Conservation (phyloP, 2,113 vertebrate species). For the Hirundichthys speculiger region DNA sequence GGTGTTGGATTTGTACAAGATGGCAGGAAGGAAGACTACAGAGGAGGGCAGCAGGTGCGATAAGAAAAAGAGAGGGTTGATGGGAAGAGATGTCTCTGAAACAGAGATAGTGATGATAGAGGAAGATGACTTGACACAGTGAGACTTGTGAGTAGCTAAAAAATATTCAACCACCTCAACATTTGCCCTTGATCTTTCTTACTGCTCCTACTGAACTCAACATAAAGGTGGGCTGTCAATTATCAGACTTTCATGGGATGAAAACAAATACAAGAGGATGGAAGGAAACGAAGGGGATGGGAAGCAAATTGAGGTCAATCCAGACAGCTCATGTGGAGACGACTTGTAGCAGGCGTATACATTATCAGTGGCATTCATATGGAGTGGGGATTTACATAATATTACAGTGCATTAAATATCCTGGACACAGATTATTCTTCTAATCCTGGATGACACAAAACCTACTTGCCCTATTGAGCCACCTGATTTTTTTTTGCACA, state of each 20-base stretch:
- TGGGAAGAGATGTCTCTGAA: slow-evolving; percentile 12
- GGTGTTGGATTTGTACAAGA: slow-evolving; percentile 36
- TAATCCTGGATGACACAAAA: slow-evolving; percentile 79
- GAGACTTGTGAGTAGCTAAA: not conserved
- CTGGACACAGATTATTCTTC: slow-evolving; percentile 77
- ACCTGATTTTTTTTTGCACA: slow-evolving; percentile 67
- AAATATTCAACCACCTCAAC: slow-evolving; percentile 22
- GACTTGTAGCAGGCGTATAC: slow-evolving; percentile 66
- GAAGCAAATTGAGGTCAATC: slow-evolving; percentile 52
- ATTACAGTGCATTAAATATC: slow-evolving; percentile 82
- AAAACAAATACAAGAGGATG: not conserved
- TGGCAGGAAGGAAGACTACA: slow-evolving; percentile 5
- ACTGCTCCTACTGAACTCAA: slow-evolving; percentile 14
- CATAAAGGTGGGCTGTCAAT: slow-evolving; percentile 17
- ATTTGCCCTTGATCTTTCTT: slow-evolving; percentile 26
- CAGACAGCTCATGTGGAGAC: slow-evolving; percentile 24
- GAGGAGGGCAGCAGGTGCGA: slow-evolving; percentile 12
- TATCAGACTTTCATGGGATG: slow-evolving; percentile 3
- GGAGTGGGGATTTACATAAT: slow-evolving; percentile 83
- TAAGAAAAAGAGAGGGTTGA: not conserved
- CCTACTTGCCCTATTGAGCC: slow-evolving; percentile 66
- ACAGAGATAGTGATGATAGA: not conserved
- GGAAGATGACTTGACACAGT: slow-evolving; percentile 2
- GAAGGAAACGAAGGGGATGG: not conserved
- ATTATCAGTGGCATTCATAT: slow-evolving; percentile 74